These are phyloP conservation scores for Penaeus japonicus DNA, from an alignment of 1,140 invertebrate genomes.

Conservation along the genomic window DNA sequence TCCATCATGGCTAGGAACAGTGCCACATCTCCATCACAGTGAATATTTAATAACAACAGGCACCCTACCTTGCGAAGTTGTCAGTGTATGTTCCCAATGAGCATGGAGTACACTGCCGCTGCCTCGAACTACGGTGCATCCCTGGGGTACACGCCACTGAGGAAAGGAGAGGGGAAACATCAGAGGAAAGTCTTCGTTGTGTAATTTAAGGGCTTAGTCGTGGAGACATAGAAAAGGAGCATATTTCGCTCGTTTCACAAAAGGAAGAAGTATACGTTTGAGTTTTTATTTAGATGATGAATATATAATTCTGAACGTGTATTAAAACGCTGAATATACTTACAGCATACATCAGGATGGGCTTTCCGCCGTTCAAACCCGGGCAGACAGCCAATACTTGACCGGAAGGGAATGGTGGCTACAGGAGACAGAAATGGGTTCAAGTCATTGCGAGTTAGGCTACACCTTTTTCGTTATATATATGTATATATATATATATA, in stretches of 20 bases:
- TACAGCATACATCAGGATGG: conserved; percentile 47
- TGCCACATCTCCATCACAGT: neutral
- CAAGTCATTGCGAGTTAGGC: too few relatives aligned
- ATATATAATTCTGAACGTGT: too few relatives aligned
- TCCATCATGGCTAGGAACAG: neutral
- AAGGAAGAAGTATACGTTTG: too few relatives aligned
- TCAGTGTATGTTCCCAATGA: conserved; percentile 54
- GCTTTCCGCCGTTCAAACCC: conserved; percentile 51
- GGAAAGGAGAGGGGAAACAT: neutral
- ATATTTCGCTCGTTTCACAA: too few relatives aligned
- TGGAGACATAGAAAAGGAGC: too few relatives aligned
- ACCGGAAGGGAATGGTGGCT: conserved; percentile 33
- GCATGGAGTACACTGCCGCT: conserved; percentile 49
- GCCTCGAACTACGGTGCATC: conserved; percentile 54
- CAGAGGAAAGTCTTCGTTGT: too few relatives aligned
- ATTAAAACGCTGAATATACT: neutral
- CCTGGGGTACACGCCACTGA: conserved; percentile 59
- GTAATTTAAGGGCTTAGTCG: too few relatives aligned
- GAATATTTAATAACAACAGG: neutral
- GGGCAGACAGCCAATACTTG: conserved; percentile 46
- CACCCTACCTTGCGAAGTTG: conserved; percentile 35
- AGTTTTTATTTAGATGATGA: too few relatives aligned
- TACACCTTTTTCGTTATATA: too few relatives aligned
- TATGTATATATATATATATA: too few relatives aligned
- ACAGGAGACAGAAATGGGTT: neutral